A percentile compares a stretch with the other conserved stretches of the same genome.
These are phyloP conservation scores for Neoscelio sp. DNA, from an alignment of 2,888 invertebrate genomes.

Conservation along the genomic window DNA sequence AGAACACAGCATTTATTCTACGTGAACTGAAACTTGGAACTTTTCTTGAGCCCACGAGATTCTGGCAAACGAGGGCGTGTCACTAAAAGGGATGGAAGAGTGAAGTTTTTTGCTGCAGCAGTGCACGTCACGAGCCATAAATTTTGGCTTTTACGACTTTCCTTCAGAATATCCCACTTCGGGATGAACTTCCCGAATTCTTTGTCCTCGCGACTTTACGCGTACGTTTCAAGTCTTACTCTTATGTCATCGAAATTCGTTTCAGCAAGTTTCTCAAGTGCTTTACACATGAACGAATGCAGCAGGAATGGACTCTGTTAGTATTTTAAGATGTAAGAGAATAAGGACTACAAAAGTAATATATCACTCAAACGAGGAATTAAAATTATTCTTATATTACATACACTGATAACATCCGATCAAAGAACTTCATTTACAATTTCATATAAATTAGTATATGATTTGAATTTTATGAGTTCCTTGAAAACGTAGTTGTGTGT, in stretches of 20 bases:
- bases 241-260: slow-evolving; percentile 57
- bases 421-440: too few species aligned
- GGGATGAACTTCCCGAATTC: slow-evolving; percentile 63
- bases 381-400: slow-evolving; percentile 11
- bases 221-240: slow-evolving; percentile 56
- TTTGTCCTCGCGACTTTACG: slow-evolving; percentile 63
- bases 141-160: slow-evolving; percentile 63
- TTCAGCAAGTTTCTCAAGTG: slow-evolving; percentile 55
- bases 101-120: slow-evolving; percentile 58
- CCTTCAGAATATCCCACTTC: slow-evolving; percentile 54
- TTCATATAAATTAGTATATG: too few species aligned
- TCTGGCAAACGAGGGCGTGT: slow-evolving; percentile 52
- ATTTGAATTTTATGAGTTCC: too few species aligned
- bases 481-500: too few species aligned
- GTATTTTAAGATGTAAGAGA: slow-evolving; percentile 15
- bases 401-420: too few species aligned
- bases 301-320: slow-evolving; percentile 25
- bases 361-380: slow-evolving; percentile 1
- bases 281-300: slow-evolving; percentile 45
- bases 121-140: slow-evolving; percentile 57
- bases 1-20: slow-evolving; percentile 54
- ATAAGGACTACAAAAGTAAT: not conserved
- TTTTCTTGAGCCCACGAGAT: slow-evolving; percentile 34
- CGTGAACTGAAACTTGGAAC: slow-evolving; percentile 46
- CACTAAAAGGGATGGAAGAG: slow-evolving; percentile 56